Evolutionary conservation across 1,140 invertebrate species (phyloP), one percentile per base, ranked within the genome.

Genomic region (Aphelenchoides besseyi): DNA sequence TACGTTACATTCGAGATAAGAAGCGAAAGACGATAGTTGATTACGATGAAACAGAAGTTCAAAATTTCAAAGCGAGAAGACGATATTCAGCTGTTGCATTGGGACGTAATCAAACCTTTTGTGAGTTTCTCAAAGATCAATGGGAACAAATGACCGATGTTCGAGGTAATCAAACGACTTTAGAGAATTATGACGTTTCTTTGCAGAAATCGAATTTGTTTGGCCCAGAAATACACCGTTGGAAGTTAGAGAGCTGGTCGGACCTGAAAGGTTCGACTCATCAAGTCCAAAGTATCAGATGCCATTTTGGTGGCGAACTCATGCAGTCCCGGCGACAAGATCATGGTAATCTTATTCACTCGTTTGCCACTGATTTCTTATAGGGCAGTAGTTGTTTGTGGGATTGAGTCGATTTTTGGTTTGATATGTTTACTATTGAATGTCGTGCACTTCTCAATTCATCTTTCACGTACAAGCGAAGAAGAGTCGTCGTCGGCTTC

Each of bases 221-320:
- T 82, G 80, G 80, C 80, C 80, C n/a, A 12, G 36, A n/a, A 69
- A 82, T 41, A 79, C 77, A 1, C 80, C 80, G 2, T 55, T 82
- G 26, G 80, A 82, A 72, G 81, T 82, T n/a, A 69, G 77, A 32
- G 81, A 82, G 69, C 61, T 83, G 26, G 80, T 82, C 23, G 80
- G 79, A 23, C 76, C 80, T 5, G 75, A 79, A 32, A 48, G 75
- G 32, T 82, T 80, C 61, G 79, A 82, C 52, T 67, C 81, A 1
- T 71, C 73, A 0, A 76, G 62, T 33, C 79, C 76, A 12, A 73
- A 81, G 36, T 82, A 82, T 59, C 55, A 61, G 23, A 82, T 82
- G 81, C 80, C 80, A 26, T 80, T 82, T 36, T 82, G 77, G 48
- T 82, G 80, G 80, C 69, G 74, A 30, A 66, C 69, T 9, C 70